A percentile compares a stretch with the other conserved stretches of the same genome.
phyloP scores from a whole-genome alignment of 2,888 invertebrate species.

The Oscheius myriophilus region DNA sequence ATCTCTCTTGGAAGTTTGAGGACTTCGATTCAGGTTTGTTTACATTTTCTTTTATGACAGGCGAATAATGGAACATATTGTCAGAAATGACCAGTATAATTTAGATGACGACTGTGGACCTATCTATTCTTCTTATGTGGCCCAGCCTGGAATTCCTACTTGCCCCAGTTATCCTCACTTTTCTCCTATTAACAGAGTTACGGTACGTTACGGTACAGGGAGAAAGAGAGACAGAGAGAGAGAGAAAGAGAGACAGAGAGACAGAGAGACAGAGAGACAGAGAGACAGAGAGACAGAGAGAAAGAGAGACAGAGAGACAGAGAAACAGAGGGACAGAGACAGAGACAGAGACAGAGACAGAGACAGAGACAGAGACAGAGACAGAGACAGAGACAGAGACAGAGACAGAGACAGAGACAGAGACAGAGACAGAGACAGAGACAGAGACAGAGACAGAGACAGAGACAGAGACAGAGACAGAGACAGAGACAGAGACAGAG shows the following conservation, averaged over 20 bases:
- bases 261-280: background rate
- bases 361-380: background rate
- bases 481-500: background rate
- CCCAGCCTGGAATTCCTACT: conserved; percentile 50
- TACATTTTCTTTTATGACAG: background rate
- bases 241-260: conserved; percentile 2
- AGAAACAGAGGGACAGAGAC: background rate
- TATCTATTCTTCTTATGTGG: conserved; percentile 35
- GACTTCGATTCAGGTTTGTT: conserved; percentile 37
- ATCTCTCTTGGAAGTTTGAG: conserved; percentile 39
- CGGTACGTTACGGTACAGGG: conserved; percentile 32
- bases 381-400: background rate
- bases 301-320: no score
- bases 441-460: background rate
- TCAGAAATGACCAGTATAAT: background rate
- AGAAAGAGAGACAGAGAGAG: background rate
- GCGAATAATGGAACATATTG: no score
- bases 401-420: background rate
- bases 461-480: background rate
- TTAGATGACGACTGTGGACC: conserved; percentile 45
- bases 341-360: conserved; percentile 1
- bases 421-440: conserved; percentile 1
- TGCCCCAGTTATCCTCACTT: conserved; percentile 50
- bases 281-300: background rate
- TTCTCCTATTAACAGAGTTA: conserved; percentile 55